These are phyloP conservation scores for Epiperipatus broadwayi DNA, from an alignment of 2,888 invertebrate species.

Conservation along the genomic window DNA sequence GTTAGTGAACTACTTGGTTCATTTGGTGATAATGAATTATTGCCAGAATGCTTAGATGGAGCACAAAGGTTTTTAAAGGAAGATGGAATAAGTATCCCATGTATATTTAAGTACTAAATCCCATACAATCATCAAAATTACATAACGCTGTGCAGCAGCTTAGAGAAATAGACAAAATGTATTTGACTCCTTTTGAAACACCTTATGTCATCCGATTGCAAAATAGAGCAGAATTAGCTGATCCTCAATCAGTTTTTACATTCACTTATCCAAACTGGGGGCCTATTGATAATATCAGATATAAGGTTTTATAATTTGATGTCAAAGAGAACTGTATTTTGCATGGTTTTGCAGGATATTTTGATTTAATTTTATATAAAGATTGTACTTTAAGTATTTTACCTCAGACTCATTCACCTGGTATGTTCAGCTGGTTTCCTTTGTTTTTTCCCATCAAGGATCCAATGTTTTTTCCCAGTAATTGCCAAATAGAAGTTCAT, in stretches of 20 bases:
- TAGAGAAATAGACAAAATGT: conserved; percentile 15
- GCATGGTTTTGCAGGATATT: conserved; percentile 90
- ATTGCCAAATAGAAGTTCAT: conserved; percentile 50
- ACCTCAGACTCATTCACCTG: conserved; percentile 64
- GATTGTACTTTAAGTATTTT: conserved; percentile 58
- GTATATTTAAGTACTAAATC: conserved; percentile 70
- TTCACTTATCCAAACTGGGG: conserved; percentile 75
- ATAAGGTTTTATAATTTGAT: conserved; percentile 44
- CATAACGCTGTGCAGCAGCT: conserved; percentile 46
- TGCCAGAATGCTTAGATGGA: conserved; percentile 91
- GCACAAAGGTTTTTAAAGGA: conserved; percentile 68
- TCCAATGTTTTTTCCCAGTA: conserved; percentile 49
- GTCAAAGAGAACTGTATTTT: conserved; percentile 55
- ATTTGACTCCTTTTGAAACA: conserved; percentile 46
- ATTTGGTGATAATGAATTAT: conserved; percentile 95
- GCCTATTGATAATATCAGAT: conserved; percentile 56
- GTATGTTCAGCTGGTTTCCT: conserved; percentile 97
- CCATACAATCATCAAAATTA: conserved; percentile 72
- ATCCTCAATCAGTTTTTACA: conserved; percentile 54
- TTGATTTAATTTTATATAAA: conserved; percentile 67
- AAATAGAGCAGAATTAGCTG: conserved; percentile 57
- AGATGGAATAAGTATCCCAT: conserved; percentile 77
- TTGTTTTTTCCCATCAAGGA: conserved; percentile 79
- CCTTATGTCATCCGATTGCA: conserved; percentile 81
- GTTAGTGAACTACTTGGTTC: conserved; percentile 90